A percentile compares a stretch with the other conserved stretches of the same genome.
Conservation (phyloP, 1,140 invertebrate genomes). For the Vanessa tameamea region DNA sequence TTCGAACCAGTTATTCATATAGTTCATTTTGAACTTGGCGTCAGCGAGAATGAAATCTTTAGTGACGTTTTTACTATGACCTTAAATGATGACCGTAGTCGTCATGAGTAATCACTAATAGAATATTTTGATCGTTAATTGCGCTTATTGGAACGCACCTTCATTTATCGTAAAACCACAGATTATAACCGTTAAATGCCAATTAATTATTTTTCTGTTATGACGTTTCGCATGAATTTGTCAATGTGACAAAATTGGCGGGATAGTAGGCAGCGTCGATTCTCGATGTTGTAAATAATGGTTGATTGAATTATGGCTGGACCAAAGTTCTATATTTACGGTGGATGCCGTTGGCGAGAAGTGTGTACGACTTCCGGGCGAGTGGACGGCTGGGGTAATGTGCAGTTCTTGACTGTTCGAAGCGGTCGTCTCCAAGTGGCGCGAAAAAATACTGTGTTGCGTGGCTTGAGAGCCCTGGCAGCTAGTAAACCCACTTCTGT, state of each 20-base stretch:
- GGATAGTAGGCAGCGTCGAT: not conserved
- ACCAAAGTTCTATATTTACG: slow-evolving; percentile 50
- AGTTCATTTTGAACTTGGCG: too few relatives aligned
- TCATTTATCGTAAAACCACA: too few relatives aligned
- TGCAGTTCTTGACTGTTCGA: slow-evolving; percentile 40
- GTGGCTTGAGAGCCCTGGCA: slow-evolving; percentile 44
- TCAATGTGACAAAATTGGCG: slow-evolving; percentile 30
- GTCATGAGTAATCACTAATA: too few relatives aligned
- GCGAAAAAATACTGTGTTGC: slow-evolving; percentile 38
- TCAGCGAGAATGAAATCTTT: too few relatives aligned
- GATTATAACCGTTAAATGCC: not conserved
- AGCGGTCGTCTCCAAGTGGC: slow-evolving; percentile 40
- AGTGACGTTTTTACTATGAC: too few relatives aligned
- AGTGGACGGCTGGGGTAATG: slow-evolving; percentile 49
- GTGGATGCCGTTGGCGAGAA: slow-evolving; percentile 55
- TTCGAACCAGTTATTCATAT: too few relatives aligned
- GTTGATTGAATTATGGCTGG: slow-evolving; percentile 35
- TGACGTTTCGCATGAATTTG: not conserved
- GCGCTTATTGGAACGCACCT: too few relatives aligned
- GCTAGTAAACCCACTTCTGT: slow-evolving; percentile 33
- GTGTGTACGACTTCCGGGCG: slow-evolving; percentile 42
- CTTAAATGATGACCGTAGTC: too few relatives aligned
- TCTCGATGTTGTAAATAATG: slow-evolving; percentile 10
- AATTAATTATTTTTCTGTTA: not conserved
- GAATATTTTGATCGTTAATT: too few relatives aligned